Conservation (phyloP, 2,113 vertebrate species). For the Grammomys surdaster region DNA sequence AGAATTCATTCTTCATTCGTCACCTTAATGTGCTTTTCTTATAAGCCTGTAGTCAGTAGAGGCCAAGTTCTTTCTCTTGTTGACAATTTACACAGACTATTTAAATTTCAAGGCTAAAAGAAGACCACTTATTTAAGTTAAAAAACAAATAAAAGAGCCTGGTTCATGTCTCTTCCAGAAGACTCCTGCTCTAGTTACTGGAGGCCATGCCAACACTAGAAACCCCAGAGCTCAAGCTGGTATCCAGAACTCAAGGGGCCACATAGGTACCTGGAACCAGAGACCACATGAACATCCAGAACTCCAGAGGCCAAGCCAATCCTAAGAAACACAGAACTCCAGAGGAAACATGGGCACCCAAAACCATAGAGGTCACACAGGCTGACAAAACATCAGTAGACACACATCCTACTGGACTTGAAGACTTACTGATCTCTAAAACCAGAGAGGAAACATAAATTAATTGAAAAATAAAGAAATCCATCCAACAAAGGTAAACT, state of each 20-base stretch:
- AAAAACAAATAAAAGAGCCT: background rate
- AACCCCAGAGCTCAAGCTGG: background rate
- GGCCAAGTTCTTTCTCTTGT: slow-evolving; percentile 35
- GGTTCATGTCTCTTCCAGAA: background rate
- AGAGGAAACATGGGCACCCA: too few relatives aligned
- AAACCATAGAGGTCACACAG: too few relatives aligned
- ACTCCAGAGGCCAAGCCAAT: too few relatives aligned
- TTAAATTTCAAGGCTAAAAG: slow-evolving; percentile 36
- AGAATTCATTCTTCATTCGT: background rate
- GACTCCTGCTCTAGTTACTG: background rate
- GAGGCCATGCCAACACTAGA: background rate
- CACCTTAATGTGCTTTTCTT: slow-evolving; percentile 8
- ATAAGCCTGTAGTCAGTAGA: background rate
- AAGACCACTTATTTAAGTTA: background rate
- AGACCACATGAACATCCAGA: too few relatives aligned
- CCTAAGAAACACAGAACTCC: too few relatives aligned
- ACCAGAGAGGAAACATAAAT: too few relatives aligned
- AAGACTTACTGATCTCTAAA: too few relatives aligned
- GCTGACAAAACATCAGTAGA: too few relatives aligned
- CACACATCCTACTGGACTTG: too few relatives aligned
- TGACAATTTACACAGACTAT: slow-evolving; percentile 30
- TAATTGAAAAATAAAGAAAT: too few relatives aligned
- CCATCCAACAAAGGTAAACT: too few relatives aligned
- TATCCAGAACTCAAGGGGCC: background rate
- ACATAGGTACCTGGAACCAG: too few relatives aligned